Conservation (phyloP, 2,888 invertebrate genomes). For the Fragum fragum region DNA sequence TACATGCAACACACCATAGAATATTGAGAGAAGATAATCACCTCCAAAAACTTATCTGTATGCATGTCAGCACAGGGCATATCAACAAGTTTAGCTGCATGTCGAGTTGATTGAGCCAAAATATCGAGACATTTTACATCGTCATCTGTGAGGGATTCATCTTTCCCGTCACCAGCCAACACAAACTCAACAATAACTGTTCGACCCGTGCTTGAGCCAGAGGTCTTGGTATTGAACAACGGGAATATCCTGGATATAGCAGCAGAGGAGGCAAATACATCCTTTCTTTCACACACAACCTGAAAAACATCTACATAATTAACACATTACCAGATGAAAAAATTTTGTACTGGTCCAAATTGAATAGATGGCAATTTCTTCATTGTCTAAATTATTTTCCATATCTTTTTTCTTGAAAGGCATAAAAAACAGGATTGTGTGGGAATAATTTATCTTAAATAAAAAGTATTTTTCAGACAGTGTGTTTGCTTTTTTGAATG, state of each 20-base stretch:
- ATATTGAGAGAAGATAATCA: slow-evolving; percentile 86
- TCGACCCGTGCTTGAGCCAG: slow-evolving; percentile 60
- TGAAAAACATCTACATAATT: too few species aligned
- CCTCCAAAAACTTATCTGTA: slow-evolving; percentile 92
- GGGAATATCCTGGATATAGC: slow-evolving; percentile 94
- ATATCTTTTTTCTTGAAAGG: too few species aligned
- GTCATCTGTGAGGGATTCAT: slow-evolving; percentile 72
- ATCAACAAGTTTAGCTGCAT: slow-evolving; percentile 94
- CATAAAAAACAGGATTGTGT: too few species aligned
- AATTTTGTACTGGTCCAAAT: too few species aligned
- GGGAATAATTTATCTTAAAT: too few species aligned
- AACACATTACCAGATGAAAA: too few species aligned
- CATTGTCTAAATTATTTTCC: too few species aligned
- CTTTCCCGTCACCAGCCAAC: slow-evolving; percentile 89
- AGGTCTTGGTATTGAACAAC: slow-evolving; percentile 90
- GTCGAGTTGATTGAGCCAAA: slow-evolving; percentile 88
- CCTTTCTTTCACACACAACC: slow-evolving; percentile 93
- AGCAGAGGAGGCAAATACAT: slow-evolving; percentile 93
- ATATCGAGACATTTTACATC: slow-evolving; percentile 85
- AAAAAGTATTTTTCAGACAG: too few species aligned
- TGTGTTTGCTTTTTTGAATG: too few species aligned
- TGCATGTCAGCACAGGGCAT: slow-evolving; percentile 95
- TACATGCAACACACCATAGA: too few species aligned
- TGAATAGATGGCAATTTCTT: too few species aligned
- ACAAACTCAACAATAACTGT: slow-evolving; percentile 86